Conservation (phyloP, 2,113 vertebrate genomes). For the Hoplias malabaricus region DNA sequence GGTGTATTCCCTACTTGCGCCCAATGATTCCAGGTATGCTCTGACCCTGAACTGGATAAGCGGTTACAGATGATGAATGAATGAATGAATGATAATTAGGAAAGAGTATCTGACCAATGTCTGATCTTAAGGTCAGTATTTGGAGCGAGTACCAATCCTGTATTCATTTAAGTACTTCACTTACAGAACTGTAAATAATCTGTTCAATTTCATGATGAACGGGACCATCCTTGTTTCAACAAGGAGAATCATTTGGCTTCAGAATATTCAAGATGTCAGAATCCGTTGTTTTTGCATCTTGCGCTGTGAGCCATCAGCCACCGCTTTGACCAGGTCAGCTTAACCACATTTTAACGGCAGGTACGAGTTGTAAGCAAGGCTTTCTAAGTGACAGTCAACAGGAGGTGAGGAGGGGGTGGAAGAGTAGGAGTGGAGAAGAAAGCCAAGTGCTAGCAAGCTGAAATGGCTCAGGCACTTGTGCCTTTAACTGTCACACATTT, state of each 20-base stretch:
- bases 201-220: neutral
- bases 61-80: too few species aligned
- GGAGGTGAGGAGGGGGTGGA: neutral
- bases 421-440: neutral
- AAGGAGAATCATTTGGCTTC: neutral
- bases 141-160: too few species aligned
- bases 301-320: neutral
- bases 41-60: too few species aligned
- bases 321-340: neutral
- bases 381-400: neutral
- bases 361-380: neutral
- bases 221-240: neutral
- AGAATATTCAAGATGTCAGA: neutral
- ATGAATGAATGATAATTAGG: too few species aligned
- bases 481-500: neutral
- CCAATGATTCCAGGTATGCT: too few species aligned
- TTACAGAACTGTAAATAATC: too few species aligned
- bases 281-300: neutral
- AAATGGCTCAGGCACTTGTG: neutral
- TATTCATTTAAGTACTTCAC: too few species aligned
- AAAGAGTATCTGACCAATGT: too few species aligned
- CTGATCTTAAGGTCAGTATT: too few species aligned
- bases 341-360: neutral
- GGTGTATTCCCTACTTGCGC: too few species aligned
- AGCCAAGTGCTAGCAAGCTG: neutral